Base-by-base conservation (phyloP, 2,113 vertebrate species). In the Dolichallabes microphthalmus region DNA sequence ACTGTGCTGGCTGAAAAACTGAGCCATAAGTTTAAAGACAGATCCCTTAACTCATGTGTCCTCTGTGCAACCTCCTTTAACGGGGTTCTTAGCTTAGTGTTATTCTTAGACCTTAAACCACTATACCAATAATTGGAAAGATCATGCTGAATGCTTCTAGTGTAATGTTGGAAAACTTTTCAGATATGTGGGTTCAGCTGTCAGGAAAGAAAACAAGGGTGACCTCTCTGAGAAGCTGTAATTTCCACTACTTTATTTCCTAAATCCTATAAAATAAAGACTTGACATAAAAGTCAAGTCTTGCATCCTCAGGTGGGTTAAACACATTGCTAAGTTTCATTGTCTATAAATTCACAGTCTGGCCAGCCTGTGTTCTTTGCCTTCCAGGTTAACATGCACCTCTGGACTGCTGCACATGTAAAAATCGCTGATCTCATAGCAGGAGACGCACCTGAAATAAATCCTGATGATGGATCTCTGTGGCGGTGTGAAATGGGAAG, bases 361-460 rank as follows among this genome's bases (percentile, higher is more conserved):
- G 79, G 61, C 60, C 58, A 57, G 75, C 15, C 8, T 57, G 14
- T 57, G 75, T 27, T 55, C 30, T 77, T 35, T 77, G 25, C 27
- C 75, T 55, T 57, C 15, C 75, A 57, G 75, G 63, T 82, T 68
- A 69, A 53, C 61, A 10, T 35, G 80, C 9, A 13, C 57, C 15
- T 55, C 12, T 82, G 14, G 45, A 61, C 52, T 22, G 9, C 20
- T 25, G 27, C 15, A 52, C n/a, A 11, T 30, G 22, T 27, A 30
- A 20, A 20, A 52, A 63, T 32, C 58, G 52, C 27, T 50, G 61
- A 35, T 52, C 60, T 52, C 61, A 64, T 32, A 84, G 55, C 11
- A 7, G 13, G 55, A 50, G 57, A 82, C 6, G 4, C n/a, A 83
- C 32, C 69, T 75, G 69, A 61, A 63, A 74, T 83, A 83, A 83